Conservation (phyloP, 2,888 invertebrate species). For the Acanthosoma haemorrhoidale region DNA sequence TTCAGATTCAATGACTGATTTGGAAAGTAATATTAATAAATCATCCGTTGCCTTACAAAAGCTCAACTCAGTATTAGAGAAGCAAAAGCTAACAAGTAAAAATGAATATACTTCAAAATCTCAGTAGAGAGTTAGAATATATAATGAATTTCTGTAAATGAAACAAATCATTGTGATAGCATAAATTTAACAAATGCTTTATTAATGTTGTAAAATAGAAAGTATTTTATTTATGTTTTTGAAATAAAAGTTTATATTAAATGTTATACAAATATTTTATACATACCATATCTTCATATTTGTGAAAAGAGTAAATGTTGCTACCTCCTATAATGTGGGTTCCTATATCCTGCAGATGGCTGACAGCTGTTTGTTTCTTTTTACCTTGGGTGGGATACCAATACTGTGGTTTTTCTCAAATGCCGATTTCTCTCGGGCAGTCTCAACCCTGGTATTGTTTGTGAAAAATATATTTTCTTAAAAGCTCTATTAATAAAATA, state of each 20-base stretch:
- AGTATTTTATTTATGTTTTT: constrained; percentile 15
- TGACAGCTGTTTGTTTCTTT: too few relatives aligned
- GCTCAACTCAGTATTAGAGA: constrained; percentile 24
- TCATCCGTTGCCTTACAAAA: constrained; percentile 28
- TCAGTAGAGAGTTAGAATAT: constrained; percentile 3
- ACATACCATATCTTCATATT: constrained; percentile 7
- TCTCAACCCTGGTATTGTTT: too few relatives aligned
- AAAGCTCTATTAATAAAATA: too few relatives aligned
- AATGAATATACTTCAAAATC: constrained; percentile 5
- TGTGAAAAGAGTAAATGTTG: too few relatives aligned
- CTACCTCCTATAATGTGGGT: too few relatives aligned
- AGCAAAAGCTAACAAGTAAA: constrained; percentile 17
- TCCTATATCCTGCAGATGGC: too few relatives aligned
- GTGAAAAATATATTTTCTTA: too few relatives aligned
- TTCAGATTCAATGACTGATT: constrained; percentile 21
- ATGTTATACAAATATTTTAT: not conserved
- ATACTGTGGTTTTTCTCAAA: too few relatives aligned
- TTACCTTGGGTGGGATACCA: too few relatives aligned
- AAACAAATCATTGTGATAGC: not conserved
- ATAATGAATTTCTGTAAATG: not conserved
- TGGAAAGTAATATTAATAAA: constrained; percentile 21
- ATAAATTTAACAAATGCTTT: not conserved
- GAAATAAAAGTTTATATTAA: constrained; percentile 8
- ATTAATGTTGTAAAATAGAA: constrained; percentile 1
- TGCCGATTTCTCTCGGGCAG: too few relatives aligned